Conservation (phyloP, 2,113 vertebrate genomes). For the Pungitius pungitius region DNA sequence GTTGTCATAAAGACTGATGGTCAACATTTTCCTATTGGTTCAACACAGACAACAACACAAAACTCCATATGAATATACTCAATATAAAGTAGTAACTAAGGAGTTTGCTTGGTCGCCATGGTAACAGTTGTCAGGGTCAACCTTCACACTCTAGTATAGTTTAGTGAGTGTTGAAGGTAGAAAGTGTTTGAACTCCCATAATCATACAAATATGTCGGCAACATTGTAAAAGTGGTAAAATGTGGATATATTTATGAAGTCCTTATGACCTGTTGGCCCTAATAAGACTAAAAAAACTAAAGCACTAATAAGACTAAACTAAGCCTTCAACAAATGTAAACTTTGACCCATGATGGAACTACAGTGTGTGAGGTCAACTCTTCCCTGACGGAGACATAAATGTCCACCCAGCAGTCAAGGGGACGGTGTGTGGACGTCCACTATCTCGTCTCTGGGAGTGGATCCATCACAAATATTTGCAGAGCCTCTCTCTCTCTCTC, state of each 20-base stretch:
- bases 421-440: constrained; percentile 27
- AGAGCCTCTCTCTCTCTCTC: constrained; percentile 45
- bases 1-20: neutral
- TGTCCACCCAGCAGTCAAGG: neutral
- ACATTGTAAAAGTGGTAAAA: neutral
- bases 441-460: constrained; percentile 66
- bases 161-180: neutral
- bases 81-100: no score
- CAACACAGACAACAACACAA: no score
- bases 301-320: no score
- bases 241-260: neutral
- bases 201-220: no score
- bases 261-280: neutral
- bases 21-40: no score
- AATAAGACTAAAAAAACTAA: neutral
- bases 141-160: neutral
- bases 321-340: neutral
- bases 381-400: neutral
- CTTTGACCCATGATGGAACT: neutral
- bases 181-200: neutral
- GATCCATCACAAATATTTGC: constrained; percentile 68
- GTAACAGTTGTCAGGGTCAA: no score
- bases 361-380: neutral
- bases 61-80: no score
- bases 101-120: no score